phyloP scores from a whole-genome alignment of 2,888 invertebrate species.

The Silvanus unidentatus region DNA sequence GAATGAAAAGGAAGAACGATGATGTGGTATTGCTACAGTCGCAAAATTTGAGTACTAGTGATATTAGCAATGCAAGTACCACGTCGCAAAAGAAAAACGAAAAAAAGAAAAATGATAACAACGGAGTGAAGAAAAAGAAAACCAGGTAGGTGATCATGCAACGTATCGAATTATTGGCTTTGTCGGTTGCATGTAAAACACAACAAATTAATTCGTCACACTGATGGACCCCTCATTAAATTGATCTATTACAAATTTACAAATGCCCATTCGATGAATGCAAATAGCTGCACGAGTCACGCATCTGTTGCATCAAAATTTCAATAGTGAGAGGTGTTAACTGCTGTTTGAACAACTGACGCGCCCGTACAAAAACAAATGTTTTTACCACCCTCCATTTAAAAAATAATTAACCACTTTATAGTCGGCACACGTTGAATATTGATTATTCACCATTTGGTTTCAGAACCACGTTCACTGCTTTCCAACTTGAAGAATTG shows the following conservation, averaged over 20 bases:
- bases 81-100: conserved; percentile 57
- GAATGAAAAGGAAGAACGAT: conserved; percentile 39
- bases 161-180: neutral
- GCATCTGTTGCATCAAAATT: conserved; percentile 21
- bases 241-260: conserved; percentile 2
- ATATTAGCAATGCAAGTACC: conserved; percentile 41
- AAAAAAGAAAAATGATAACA: conserved; percentile 77
- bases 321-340: conserved; percentile 7
- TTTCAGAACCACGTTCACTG: conserved; percentile 89
- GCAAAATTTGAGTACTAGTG: conserved; percentile 45
- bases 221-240: no score
- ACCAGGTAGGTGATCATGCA: conserved; percentile 59
- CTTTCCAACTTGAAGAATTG: conserved; percentile 87
- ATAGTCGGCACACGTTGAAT: neutral
- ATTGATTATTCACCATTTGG: neutral
- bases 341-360: conserved; percentile 18
- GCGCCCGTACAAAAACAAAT: conserved; percentile 21
- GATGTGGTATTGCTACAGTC: conserved; percentile 44
- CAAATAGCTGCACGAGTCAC: conserved; percentile 11
- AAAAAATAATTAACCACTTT: conserved; percentile 3
- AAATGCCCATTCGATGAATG: conserved; percentile 8
- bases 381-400: conserved; percentile 2
- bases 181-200: neutral
- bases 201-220: neutral
- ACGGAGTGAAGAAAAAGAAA: conserved; percentile 87